Base-by-base conservation (phyloP, 2,797 vertebrate species). In the Rhynchotus rufescens region DNA sequence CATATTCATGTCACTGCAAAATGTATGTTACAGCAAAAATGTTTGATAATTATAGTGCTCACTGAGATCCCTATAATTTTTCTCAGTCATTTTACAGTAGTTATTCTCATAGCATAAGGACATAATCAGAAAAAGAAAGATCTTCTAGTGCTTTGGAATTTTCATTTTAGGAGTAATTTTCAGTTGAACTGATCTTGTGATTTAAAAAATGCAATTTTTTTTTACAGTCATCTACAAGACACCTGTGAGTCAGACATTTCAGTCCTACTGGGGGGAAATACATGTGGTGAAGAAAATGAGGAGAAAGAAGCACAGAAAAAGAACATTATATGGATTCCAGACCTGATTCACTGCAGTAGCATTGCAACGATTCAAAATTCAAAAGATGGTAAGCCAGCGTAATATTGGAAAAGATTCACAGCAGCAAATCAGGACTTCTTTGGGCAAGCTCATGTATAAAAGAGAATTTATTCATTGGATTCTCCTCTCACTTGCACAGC, bases 341-440 rank as follows among this genome's bases (percentile, higher is more conserved):
- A 44, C 60, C 51, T 88, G 90, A 89, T 91, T 89, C 81, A 86
- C 76, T 69, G 77, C 86, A 89, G 84, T 59, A 87, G 61, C 71
- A 59, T 89, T 87, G 64, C 68, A 90, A 80, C 61, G 82, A 95
- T 42, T 42, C 42, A 94, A 36, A 94, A 90, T 67, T 94, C 77
- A 71, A 90, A 94, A 89, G 92, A 91, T 80, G 81, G 92, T 94
- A 95, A 92, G 84, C 64, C 88, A 94, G 49, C 36, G 74, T 54
- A 83, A 34, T 76, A 67, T 47, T 94, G 89, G 92, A 93, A 91
- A 44, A 92, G 72, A 87, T 80, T 92, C 77, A 81, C 57, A 38
- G 30, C 36, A 84, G 88, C 92, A 92, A 94, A 94, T 94, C 86
- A 79, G 74, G 73, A 51, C 77, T 93, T 90, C 81, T 93, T 87